Percentiles rank a stretch among this genome's conserved stretches.
These are phyloP conservation scores for Strix occidentalis DNA, from an alignment of 2,797 vertebrate species.

Conservation along the genomic window DNA sequence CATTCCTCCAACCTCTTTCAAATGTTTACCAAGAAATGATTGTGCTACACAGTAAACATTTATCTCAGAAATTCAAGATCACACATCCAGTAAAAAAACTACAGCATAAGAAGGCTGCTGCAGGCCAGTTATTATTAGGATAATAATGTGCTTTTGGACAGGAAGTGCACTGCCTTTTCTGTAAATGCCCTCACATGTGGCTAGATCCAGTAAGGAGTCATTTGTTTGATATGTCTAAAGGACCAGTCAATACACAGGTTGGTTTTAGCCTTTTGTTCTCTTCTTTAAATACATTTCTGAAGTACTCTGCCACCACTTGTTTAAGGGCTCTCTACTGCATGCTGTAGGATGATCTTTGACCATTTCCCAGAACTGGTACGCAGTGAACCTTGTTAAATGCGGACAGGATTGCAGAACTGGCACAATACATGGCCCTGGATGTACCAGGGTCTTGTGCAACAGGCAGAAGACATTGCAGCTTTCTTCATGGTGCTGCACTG, in stretches of 20 bases:
- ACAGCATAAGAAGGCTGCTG: not conserved
- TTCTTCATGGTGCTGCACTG: not conserved
- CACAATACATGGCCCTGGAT: not conserved
- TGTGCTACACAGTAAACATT: not conserved
- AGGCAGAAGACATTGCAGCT: not conserved
- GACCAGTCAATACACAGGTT: not conserved
- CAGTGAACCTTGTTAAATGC: not conserved
- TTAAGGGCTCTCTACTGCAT: not conserved
- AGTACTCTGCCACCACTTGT: not conserved
- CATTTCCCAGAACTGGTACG: not conserved
- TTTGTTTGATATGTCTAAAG: not conserved
- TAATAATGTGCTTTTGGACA: not conserved
- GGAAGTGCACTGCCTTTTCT: not conserved
- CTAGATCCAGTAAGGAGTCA: not conserved
- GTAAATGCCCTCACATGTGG: not conserved
- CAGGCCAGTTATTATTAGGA: not conserved
- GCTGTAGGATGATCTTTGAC: not conserved
- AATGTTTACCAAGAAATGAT: not conserved
- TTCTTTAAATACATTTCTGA: not conserved
- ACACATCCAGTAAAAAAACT: not conserved
- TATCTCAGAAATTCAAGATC: not conserved
- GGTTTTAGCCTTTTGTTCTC: not conserved
- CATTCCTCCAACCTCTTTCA: not conserved
- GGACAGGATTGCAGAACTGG: not conserved
- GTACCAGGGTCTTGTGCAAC: not conserved